Percentiles rank a stretch among this genome's conserved stretches.
Conservation (phyloP, 2,113 vertebrate species). For the Mastomys coucha region DNA sequence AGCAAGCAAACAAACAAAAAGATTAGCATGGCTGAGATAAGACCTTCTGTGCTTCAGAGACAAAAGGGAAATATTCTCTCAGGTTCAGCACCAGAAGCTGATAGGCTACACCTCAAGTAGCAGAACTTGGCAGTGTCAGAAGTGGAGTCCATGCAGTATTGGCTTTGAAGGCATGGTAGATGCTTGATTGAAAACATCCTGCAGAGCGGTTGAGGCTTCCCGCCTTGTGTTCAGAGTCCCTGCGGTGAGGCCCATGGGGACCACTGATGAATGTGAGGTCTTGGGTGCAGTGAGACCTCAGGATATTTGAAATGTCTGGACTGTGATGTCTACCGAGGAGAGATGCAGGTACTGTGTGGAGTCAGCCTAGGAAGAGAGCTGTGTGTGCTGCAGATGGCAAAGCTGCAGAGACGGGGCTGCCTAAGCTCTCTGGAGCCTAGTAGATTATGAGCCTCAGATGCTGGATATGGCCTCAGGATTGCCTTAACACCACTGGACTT, state of each 20-base stretch:
- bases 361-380: neutral
- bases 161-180: neutral
- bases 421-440: neutral
- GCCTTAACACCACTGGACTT: neutral
- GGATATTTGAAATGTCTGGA: neutral
- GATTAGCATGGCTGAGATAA: neutral
- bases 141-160: neutral
- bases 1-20: neutral
- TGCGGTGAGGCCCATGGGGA: neutral
- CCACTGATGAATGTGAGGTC: neutral
- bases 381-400: too few species aligned
- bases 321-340: neutral
- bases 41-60: neutral
- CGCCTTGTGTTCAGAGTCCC: neutral
- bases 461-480: too few species aligned
- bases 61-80: neutral
- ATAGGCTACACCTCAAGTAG: neutral
- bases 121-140: neutral
- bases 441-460: neutral
- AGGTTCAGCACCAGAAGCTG: neutral
- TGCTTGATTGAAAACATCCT: neutral
- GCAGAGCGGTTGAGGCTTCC: neutral
- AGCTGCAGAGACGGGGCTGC: too few species aligned
- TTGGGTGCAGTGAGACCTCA: neutral
- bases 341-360: neutral